A percentile compares a stretch with the other conserved stretches of the same genome.
phyloP scores from a whole-genome alignment of 2,797 vertebrate species.

The Gallinago stenura region DNA sequence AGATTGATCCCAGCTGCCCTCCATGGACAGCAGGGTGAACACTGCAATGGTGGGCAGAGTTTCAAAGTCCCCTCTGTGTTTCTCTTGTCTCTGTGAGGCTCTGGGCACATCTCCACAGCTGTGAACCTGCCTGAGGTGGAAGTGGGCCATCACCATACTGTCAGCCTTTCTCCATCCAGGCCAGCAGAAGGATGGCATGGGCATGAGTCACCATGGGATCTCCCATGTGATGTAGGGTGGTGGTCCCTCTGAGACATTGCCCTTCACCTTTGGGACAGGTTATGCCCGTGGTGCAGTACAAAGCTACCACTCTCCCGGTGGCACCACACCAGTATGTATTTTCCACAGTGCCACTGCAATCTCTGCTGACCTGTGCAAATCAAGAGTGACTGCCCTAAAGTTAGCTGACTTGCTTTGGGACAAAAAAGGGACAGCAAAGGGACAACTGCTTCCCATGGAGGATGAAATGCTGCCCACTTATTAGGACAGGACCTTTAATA shows the following conservation, averaged over 20 bases:
- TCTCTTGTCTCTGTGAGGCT: not conserved
- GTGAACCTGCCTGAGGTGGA: not conserved
- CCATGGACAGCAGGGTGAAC: not conserved
- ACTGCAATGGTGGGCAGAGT: not conserved
- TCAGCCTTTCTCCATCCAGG: not conserved
- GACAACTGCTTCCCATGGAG: not conserved
- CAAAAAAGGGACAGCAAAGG: not conserved
- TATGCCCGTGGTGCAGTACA: not conserved
- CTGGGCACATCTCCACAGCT: not conserved
- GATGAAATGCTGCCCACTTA: not conserved
- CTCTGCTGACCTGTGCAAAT: not conserved
- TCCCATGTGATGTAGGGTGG: fast-evolving
- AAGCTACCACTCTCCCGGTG: not conserved
- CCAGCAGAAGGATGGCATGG: not conserved
- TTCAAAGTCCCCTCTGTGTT: not conserved
- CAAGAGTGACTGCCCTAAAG: not conserved
- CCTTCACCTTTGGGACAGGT: not conserved
- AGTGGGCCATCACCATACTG: not conserved
- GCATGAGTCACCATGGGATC: not conserved
- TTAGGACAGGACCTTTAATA: not conserved
- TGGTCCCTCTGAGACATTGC: not conserved
- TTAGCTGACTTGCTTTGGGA: not conserved
- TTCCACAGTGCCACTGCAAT: not conserved
- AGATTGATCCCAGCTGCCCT: not conserved
- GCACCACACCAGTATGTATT: not conserved